Percentiles rank a stretch among this genome's conserved stretches.
Evolutionary conservation across 64 coral and sea anemone genomes (phyloP).

Genomic region (Platygyra sinensis): DNA sequence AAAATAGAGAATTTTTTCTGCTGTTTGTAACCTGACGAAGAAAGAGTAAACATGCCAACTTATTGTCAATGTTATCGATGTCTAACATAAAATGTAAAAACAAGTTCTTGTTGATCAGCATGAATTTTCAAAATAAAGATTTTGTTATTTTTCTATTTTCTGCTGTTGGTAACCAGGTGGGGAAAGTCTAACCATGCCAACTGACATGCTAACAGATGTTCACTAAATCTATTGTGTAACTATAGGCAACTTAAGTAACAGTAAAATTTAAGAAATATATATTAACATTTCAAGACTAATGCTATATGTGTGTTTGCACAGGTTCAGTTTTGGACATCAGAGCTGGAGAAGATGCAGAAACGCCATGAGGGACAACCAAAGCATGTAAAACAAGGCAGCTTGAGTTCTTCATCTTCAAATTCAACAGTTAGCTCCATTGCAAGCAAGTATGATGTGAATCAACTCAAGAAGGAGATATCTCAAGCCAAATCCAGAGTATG

Average conservation of each 20-base stretch:
- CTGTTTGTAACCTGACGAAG: not conserved
- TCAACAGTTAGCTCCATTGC: slow-evolving; percentile 71
- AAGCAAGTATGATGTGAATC: slow-evolving; percentile 77
- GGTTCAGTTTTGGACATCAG: slow-evolving; percentile 77
- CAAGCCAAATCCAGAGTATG: slow-evolving; percentile 83
- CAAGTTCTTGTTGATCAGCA: no score
- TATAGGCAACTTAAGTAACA: not conserved
- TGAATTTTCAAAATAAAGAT: no score
- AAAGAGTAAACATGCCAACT: not conserved
- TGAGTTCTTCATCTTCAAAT: slow-evolving; percentile 75
- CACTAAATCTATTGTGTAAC: no score
- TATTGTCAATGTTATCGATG: no score
- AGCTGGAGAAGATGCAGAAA: slow-evolving; percentile 80
- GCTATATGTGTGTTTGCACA: not conserved
- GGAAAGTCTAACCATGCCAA: not conserved
- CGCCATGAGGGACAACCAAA: slow-evolving; percentile 21
- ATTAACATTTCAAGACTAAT: not conserved
- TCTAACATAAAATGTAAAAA: no score
- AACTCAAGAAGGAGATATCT: slow-evolving; percentile 82
- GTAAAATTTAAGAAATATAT: not conserved
- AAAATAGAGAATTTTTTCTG: not conserved
- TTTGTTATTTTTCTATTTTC: not conserved
- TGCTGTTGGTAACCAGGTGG: not conserved
- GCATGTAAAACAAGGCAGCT: slow-evolving; percentile 75
- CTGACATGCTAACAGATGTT: no score